Percentiles rank a stretch among this genome's conserved stretches.
Conservation (phyloP, 2,888 invertebrate species). For the Sycophila texana region DNA sequence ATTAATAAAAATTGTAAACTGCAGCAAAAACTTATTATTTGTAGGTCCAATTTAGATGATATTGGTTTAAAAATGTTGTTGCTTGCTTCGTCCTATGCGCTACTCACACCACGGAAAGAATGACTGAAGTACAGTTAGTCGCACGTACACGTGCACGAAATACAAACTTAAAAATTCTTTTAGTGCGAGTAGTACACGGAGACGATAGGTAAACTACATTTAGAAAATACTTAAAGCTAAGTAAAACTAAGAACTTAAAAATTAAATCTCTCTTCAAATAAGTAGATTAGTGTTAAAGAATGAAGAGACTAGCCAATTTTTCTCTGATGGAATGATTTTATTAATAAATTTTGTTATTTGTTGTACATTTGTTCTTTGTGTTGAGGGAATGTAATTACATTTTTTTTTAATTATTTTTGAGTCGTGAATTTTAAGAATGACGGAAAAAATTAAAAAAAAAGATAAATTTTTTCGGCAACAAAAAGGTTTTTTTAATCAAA, state of each 20-base stretch:
- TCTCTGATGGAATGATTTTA: conserved; percentile 30
- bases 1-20: neutral
- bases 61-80: neutral
- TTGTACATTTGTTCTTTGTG: conserved; percentile 38
- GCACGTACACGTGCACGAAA: no score
- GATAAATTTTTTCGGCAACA: neutral
- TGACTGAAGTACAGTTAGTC: no score
- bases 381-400: conserved; percentile 25
- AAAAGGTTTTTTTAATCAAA: neutral
- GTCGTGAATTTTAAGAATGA: conserved; percentile 35
- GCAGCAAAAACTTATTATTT: neutral
- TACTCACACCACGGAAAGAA: no score
- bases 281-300: conserved; percentile 16
- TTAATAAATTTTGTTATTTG: conserved; percentile 30
- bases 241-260: neutral
- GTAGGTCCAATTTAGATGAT: conserved; percentile 11
- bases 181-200: no score
- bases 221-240: conserved; percentile 13
- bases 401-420: conserved; percentile 35
- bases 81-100: no score
- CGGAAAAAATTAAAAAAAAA: neutral
- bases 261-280: neutral
- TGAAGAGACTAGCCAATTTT: conserved; percentile 45
- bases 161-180: no score
- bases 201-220: neutral